Base-by-base conservation (phyloP, 2,888 invertebrate species). In the Philhelius pedissequus region DNA sequence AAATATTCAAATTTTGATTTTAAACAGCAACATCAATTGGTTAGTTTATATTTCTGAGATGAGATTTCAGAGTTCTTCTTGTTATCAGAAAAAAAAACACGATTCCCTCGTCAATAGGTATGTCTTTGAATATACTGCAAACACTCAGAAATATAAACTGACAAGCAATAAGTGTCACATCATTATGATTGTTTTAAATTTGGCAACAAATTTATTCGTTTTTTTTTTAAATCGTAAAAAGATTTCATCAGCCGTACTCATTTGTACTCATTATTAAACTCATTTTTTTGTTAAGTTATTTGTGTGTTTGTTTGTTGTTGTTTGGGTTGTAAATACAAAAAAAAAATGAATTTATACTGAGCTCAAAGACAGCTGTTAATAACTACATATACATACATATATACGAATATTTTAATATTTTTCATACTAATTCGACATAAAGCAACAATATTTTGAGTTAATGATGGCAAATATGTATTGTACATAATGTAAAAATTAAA, bases 381-480 rank as follows among this genome's bases (percentile, higher is more conserved):
- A 43, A 48, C n/a, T n/a, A n/a, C n/a, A n/a, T n/a, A n/a, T 38
- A 38, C 25, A 38, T 38, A 7, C 2, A 3, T n/a, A 20, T 20
- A 13, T 54, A 56, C 20, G 13, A 20, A 35, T 13, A 13, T 32
- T 56, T 35, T 13, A 32, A 20, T 1, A 48, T 48, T 22, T n/a
- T 13, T 48, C 15, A 20, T 32, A 40, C 22, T 38, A 50, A 52
- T 52, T 52, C 54, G 43, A 62, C 50, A 62, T 69, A 70, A 80
- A 76, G 76, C 81, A 82, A 82, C 79, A 79, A 50, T 73, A 35
- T 60, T 68, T 60, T 38, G 40, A 68, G 38, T 68, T 62, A 62
- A 75, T 76, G 64, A 81, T 81, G 81, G 81, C 81, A 81, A 71
- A 71, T 77, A 48, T 27, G n/a, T n/a, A n/a, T n/a, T n/a, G n/a